phyloP scores from a whole-genome alignment of 2,113 vertebrate species.

The Blennius ocellaris region DNA sequence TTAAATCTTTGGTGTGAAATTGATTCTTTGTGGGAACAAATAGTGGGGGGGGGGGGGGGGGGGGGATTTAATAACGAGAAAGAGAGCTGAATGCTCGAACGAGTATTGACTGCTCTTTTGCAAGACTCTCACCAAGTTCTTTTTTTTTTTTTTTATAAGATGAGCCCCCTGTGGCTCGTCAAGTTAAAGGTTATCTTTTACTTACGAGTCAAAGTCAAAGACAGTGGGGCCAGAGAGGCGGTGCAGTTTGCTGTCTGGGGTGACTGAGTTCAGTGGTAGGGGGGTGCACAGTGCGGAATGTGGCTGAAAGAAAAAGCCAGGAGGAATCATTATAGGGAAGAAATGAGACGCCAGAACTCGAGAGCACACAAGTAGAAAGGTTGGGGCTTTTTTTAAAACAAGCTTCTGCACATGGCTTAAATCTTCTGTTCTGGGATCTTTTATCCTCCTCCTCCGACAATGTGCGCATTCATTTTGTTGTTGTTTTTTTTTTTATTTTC shows the following conservation, averaged over 20 bases:
- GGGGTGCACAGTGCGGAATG: slow-evolving; percentile 72
- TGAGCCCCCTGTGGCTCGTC: slow-evolving; percentile 30
- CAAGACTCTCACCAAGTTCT: neutral
- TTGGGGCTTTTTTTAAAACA: slow-evolving; percentile 31
- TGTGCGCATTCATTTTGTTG: neutral
- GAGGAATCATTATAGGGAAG: slow-evolving; percentile 71
- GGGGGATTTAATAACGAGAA: neutral
- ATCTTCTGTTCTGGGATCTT: slow-evolving; percentile 35
- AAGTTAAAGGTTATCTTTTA: slow-evolving; percentile 62
- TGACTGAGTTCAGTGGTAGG: slow-evolving; percentile 75
- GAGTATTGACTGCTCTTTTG: slow-evolving; percentile 10
- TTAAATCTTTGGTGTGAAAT: slow-evolving; percentile 4
- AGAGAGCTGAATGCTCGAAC: neutral
- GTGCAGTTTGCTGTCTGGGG: slow-evolving; percentile 70
- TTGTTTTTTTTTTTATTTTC: no score
- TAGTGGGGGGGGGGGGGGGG: slow-evolving; percentile 8
- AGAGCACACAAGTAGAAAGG: slow-evolving; percentile 40
- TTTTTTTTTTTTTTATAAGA: slow-evolving; percentile 24
- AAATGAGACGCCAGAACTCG: slow-evolving; percentile 61
- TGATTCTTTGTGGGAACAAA: slow-evolving; percentile 27
- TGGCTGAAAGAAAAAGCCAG: slow-evolving; percentile 74
- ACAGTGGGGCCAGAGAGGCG: slow-evolving; percentile 51
- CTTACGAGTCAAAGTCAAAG: slow-evolving; percentile 69
- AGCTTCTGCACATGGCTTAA: slow-evolving; percentile 39
- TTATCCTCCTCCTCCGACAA: slow-evolving; percentile 26